Conservation (phyloP, 2,888 invertebrate genomes). For the Listrodromus nycthemerus region DNA sequence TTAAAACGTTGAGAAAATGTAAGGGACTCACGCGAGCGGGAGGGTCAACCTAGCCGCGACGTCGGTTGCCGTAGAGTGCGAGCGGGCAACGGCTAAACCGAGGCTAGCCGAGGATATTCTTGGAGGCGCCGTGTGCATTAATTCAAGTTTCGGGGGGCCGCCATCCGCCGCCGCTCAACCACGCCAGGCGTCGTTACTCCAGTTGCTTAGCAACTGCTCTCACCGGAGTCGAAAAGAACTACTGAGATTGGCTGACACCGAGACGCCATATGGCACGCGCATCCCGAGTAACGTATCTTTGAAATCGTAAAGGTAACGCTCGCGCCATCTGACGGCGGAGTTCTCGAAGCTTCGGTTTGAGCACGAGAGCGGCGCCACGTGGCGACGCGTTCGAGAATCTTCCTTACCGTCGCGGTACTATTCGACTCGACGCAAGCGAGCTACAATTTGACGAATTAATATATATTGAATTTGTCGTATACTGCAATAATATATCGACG, state of each 20-base stretch:
- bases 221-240: neutral
- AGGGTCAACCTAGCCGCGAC: constrained; percentile 72
- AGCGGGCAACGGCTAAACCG: constrained; percentile 73
- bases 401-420: constrained; percentile 14
- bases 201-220: constrained; percentile 80
- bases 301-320: neutral
- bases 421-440: neutral
- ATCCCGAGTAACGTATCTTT: neutral
- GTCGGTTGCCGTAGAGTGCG: constrained; percentile 73
- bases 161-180: constrained; percentile 65
- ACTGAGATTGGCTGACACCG: constrained; percentile 9
- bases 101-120: constrained; percentile 78
- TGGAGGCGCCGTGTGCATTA: constrained; percentile 79
- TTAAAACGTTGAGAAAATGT: neutral
- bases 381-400: neutral
- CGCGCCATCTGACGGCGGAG: constrained; percentile 13
- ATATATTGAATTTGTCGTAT: neutral
- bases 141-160: constrained; percentile 77
- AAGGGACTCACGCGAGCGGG: constrained; percentile 50
- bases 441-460: neutral
- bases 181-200: constrained; percentile 56
- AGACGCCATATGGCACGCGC: constrained; percentile 32
- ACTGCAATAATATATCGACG: too few species aligned
- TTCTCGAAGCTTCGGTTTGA: neutral
- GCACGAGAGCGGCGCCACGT: neutral